These are phyloP conservation scores for Mythimna vitellina DNA, from an alignment of 2,888 invertebrate genomes.

Conservation along the genomic window DNA sequence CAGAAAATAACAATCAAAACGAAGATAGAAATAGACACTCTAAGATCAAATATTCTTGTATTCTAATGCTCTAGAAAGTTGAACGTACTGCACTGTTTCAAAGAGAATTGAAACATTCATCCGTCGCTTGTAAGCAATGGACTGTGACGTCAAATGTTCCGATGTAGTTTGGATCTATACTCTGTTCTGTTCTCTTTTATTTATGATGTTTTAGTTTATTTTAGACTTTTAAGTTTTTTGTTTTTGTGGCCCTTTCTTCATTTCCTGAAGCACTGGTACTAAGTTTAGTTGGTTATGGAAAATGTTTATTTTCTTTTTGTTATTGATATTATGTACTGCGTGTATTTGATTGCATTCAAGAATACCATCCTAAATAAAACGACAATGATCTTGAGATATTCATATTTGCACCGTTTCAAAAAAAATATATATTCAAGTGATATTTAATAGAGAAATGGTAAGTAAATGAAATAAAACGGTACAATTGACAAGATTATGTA, in stretches of 20 bases:
- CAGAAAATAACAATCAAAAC: background rate
- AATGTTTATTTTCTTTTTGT: background rate
- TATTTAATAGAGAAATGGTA: background rate
- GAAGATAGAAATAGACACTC: background rate
- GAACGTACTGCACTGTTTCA: slow-evolving; percentile 32
- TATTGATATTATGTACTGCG: background rate
- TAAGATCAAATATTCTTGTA: background rate
- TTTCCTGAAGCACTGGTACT: background rate
- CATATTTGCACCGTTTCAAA: background rate
- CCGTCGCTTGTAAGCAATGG: slow-evolving; percentile 63
- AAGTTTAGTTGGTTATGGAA: too few species aligned
- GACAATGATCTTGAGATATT: background rate
- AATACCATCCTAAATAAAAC: background rate
- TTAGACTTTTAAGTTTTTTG: background rate
- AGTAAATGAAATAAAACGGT: slow-evolving; percentile 16
- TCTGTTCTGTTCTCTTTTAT: slow-evolving; percentile 14
- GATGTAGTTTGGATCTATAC: slow-evolving; percentile 41
- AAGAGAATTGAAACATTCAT: slow-evolving; percentile 67
- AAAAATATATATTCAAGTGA: background rate
- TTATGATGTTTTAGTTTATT: slow-evolving; percentile 28
- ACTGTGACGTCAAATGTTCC: slow-evolving; percentile 59
- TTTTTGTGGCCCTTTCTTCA: background rate
- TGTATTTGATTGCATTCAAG: background rate
- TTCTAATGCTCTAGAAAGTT: slow-evolving; percentile 25
- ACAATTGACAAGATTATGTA: slow-evolving; percentile 42